Evolutionary conservation across 2,113 vertebrate species (phyloP).

Genomic region (Herpetotheres cachinnans): DNA sequence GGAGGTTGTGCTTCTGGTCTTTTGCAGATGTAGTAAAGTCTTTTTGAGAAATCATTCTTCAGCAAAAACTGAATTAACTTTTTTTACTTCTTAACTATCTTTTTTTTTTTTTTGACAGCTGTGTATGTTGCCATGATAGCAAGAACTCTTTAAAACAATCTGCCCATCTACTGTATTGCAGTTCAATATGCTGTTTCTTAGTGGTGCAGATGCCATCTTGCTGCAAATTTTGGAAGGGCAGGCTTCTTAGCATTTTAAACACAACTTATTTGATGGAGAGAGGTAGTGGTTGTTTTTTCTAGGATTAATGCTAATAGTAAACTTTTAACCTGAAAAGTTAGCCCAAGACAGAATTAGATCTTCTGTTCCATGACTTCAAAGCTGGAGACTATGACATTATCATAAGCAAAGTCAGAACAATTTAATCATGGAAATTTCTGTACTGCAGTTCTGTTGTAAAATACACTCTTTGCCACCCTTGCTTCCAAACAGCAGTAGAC

Average conservation of each 20-base stretch:
- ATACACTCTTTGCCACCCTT: neutral
- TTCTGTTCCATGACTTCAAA: neutral
- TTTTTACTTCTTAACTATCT: neutral
- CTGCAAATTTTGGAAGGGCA: constrained; percentile 34
- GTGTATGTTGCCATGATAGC: neutral
- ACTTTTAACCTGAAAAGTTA: neutral
- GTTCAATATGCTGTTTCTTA: neutral
- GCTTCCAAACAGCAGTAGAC: neutral
- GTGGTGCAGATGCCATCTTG: neutral
- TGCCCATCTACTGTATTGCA: neutral
- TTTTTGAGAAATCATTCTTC: neutral
- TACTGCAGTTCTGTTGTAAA: neutral
- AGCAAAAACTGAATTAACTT: neutral
- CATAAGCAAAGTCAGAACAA: neutral
- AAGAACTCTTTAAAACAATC: neutral
- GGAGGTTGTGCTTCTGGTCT: neutral
- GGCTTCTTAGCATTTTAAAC: neutral
- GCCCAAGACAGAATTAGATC: neutral
- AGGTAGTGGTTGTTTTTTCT: neutral
- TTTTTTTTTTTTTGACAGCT: neutral
- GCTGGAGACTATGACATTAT: neutral
- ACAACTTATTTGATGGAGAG: neutral
- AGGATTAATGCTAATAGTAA: neutral
- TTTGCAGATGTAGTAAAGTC: neutral
- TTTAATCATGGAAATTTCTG: neutral